These are phyloP conservation scores for Podotricha telesiphe DNA, from an alignment of 2,888 invertebrate genomes.

Conservation along the genomic window DNA sequence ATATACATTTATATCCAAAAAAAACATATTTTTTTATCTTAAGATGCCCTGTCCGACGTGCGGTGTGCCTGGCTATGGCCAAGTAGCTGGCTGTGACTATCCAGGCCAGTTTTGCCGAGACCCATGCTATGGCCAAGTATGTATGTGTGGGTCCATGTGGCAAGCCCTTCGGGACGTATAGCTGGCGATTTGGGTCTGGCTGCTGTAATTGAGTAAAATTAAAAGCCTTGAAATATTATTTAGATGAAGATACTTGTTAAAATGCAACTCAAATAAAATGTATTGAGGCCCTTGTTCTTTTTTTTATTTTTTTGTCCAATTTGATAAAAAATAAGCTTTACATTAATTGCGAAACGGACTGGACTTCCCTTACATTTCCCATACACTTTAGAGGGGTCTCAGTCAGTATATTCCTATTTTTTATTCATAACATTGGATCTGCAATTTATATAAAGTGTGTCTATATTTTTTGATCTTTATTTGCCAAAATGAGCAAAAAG, in stretches of 20 bases:
- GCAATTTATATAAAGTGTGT: no score
- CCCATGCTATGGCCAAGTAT: constrained; percentile 52
- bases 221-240: not conserved
- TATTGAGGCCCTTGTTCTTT: not conserved
- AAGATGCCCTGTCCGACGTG: constrained; percentile 48
- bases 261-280: not conserved
- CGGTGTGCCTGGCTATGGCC: constrained; percentile 63
- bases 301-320: not conserved
- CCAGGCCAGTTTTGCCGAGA: constrained; percentile 61
- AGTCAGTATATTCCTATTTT: no score
- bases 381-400: no score
- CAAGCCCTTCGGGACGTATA: constrained; percentile 67
- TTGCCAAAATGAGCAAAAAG: not conserved
- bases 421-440: no score
- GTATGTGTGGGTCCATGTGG: constrained; percentile 60
- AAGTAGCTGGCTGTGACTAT: constrained; percentile 56
- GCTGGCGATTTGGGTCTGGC: constrained; percentile 60
- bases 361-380: no score
- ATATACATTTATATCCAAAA: not conserved
- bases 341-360: no score
- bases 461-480: not conserved
- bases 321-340: no score
- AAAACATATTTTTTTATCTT: not conserved
- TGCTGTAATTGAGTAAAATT: constrained; percentile 44
- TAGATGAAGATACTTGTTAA: not conserved